Conservation (phyloP, 2,113 vertebrate species). For the Ciconia boyciana region DNA sequence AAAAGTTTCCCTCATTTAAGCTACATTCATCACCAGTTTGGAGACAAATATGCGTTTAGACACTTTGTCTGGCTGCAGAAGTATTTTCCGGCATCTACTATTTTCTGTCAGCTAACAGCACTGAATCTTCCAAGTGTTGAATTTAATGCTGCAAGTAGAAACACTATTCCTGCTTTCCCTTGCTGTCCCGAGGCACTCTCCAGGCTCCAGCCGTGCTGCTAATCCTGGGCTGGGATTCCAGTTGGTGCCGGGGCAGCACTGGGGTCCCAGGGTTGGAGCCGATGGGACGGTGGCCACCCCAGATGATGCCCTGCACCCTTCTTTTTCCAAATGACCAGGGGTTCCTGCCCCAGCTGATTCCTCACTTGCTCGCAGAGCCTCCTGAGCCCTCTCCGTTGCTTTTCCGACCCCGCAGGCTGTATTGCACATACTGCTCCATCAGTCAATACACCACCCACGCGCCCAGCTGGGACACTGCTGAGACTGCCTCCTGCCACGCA, state of each 20-base stretch:
- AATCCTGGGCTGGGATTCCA: neutral
- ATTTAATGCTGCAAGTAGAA: neutral
- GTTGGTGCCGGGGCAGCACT: accelerated
- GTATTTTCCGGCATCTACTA: conserved; percentile 21
- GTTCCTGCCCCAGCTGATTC: neutral
- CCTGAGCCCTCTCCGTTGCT: neutral
- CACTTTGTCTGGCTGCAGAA: neutral
- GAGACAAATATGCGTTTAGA: conserved; percentile 23
- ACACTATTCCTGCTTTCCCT: neutral
- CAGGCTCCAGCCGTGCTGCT: neutral
- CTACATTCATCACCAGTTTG: conserved; percentile 5
- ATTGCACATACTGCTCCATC: no score
- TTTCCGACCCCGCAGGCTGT: neutral
- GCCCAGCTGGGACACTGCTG: neutral
- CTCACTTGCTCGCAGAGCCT: neutral
- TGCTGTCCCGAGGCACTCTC: neutral
- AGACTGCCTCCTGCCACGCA: neutral
- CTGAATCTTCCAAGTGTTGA: neutral
- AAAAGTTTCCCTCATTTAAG: conserved; percentile 22
- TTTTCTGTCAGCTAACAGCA: conserved; percentile 27
- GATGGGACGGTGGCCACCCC: neutral
- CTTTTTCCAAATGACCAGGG: neutral
- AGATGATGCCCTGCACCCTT: neutral
- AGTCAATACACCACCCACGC: neutral
- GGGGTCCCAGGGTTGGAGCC: accelerated